Percentiles rank a stretch among this genome's conserved stretches.
These are phyloP conservation scores for Smithornis capensis DNA, from an alignment of 2,113 vertebrate species.

Conservation along the genomic window DNA sequence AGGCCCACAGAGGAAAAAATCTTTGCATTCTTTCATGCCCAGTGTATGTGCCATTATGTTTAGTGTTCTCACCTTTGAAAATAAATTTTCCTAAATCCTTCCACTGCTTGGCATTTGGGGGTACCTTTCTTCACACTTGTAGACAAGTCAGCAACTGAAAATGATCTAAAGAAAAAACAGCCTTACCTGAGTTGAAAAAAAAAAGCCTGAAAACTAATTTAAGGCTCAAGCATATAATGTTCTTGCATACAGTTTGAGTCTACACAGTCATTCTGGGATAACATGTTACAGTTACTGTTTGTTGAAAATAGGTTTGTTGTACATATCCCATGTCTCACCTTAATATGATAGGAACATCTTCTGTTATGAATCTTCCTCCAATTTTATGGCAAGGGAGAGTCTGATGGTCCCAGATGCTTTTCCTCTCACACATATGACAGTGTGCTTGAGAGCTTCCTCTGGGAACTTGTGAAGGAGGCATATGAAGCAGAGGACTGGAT, in stretches of 20 bases:
- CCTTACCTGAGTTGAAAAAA: background rate
- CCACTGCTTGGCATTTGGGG: no score
- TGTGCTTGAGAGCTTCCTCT: background rate
- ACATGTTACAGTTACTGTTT: background rate
- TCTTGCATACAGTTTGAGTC: background rate
- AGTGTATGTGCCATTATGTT: no score
- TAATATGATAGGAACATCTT: background rate
- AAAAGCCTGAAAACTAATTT: background rate
- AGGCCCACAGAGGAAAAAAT: no score
- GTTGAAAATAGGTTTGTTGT: background rate
- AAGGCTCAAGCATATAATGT: background rate
- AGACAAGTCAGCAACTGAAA: background rate
- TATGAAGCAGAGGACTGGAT: background rate
- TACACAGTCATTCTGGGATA: background rate
- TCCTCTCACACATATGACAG: background rate
- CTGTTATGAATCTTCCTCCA: background rate
- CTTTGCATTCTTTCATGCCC: no score
- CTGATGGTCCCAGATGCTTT: background rate
- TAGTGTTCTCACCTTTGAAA: no score
- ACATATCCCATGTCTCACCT: background rate
- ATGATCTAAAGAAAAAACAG: background rate
- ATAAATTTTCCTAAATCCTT: no score
- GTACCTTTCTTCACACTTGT: background rate
- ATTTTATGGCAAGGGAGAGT: background rate
- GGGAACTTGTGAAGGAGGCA: background rate